Percentiles rank a stretch among this genome's conserved stretches.
These are phyloP conservation scores for Cathartes aura DNA, from an alignment of 2,113 vertebrate species.

Conservation along the genomic window DNA sequence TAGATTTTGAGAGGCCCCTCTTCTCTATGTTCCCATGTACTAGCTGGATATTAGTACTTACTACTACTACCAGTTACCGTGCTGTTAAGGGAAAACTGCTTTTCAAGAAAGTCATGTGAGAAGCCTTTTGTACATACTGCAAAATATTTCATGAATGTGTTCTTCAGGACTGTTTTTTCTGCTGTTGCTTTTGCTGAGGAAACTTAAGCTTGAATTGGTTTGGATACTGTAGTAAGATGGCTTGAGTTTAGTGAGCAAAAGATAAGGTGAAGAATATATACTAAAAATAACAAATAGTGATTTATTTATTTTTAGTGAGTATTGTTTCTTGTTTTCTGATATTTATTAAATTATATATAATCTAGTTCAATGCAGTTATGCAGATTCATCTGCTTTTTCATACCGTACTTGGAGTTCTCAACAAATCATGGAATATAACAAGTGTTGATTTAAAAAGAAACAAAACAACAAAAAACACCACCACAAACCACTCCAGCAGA, in stretches of 20 bases:
- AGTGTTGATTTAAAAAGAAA: not conserved
- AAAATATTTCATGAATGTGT: not conserved
- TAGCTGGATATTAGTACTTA: not conserved
- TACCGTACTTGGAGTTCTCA: not conserved
- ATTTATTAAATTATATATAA: not conserved
- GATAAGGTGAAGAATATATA: not conserved
- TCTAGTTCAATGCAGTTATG: not conserved
- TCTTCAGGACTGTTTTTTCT: not conserved
- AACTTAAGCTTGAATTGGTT: not conserved
- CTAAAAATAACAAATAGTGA: not conserved
- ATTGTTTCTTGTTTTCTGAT: not conserved
- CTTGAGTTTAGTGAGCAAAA: not conserved
- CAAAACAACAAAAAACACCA: not conserved
- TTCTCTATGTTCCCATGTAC: not conserved
- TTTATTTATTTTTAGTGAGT: not conserved
- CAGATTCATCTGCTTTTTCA: not conserved
- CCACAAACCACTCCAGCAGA: not conserved
- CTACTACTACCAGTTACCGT: rapidly evolving
- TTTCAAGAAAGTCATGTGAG: not conserved
- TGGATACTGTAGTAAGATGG: not conserved
- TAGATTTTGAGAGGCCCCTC: not conserved
- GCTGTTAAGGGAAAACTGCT: not conserved
- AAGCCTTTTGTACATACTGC: not conserved
- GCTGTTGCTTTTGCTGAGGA: not conserved
- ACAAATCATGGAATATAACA: not conserved